phyloP scores from a whole-genome alignment of 64 coral and sea anemone genomes.

The Montipora capricornis region DNA sequence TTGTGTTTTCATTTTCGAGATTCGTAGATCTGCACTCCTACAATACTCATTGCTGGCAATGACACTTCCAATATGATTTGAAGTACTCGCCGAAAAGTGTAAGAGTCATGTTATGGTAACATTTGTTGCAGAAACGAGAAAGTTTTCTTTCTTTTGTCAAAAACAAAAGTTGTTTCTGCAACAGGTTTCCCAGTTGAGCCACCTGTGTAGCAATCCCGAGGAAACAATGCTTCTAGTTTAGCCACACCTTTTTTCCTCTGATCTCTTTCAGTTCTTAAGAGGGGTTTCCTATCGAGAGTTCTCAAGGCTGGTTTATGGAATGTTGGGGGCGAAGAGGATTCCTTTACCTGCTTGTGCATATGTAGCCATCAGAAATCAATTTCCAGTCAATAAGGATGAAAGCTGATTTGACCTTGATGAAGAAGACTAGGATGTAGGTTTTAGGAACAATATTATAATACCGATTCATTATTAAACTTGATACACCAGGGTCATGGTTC shows the following conservation, averaged over 20 bases:
- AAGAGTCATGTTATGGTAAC: too few species aligned
- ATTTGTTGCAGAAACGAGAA: too few species aligned
- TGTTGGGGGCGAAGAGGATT: not conserved
- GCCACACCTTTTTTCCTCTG: not conserved
- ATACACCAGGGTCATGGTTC: too few species aligned
- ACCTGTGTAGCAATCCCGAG: not conserved
- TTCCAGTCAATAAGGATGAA: conserved; percentile 19
- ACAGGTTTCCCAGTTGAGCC: too few species aligned
- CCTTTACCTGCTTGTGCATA: conserved; percentile 27
- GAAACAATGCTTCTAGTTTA: too few species aligned
- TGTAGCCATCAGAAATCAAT: not conserved
- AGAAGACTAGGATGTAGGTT: not conserved
- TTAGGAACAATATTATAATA: too few species aligned
- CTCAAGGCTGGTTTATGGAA: conserved; percentile 21
- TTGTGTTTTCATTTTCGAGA: not conserved
- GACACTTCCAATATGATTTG: too few species aligned
- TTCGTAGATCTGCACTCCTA: not conserved
- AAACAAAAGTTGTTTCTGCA: too few species aligned
- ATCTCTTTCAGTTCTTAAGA: not conserved
- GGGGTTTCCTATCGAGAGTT: conserved; percentile 4
- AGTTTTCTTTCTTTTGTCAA: too few species aligned
- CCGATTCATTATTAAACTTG: too few species aligned
- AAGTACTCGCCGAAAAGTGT: too few species aligned
- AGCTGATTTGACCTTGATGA: conserved; percentile 6
- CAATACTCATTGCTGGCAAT: not conserved